Evolutionary conservation across 2,797 vertebrate genomes (phyloP).

Genomic region (Xerus rutilus): DNA sequence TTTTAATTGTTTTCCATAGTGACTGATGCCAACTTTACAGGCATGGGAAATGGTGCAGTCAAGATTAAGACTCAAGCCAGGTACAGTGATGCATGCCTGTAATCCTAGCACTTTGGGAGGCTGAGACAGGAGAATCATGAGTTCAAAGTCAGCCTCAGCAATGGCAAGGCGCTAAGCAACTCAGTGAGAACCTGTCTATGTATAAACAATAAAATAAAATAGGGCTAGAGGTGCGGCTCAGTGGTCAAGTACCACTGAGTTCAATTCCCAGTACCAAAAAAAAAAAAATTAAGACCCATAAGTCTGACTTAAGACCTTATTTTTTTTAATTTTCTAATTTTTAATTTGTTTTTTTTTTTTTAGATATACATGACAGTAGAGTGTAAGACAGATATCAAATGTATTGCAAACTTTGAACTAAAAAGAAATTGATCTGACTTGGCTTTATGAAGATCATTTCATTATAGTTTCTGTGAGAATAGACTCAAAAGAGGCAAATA

Average conservation of each 20-base stretch:
- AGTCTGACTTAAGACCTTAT: not conserved
- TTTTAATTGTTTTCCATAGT: not conserved
- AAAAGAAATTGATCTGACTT: not conserved
- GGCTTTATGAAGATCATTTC: not conserved
- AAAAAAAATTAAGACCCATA: not conserved
- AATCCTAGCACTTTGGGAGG: too few species aligned
- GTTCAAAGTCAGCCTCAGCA: too few species aligned
- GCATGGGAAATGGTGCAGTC: not conserved
- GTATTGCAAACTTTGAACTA: not conserved
- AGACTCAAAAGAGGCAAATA: not conserved
- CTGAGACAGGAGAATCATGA: too few species aligned
- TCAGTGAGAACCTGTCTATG: too few species aligned
- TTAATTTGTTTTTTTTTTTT: too few species aligned
- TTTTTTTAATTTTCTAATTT: not conserved
- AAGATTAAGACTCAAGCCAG: not conserved
- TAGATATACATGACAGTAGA: too few species aligned
- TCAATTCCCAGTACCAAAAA: too few species aligned
- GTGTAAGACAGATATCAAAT: not conserved
- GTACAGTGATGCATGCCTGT: too few species aligned
- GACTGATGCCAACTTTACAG: not conserved
- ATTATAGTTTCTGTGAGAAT: not conserved
- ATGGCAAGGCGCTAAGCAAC: too few species aligned
- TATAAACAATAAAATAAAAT: too few species aligned
- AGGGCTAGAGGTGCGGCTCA: too few species aligned
- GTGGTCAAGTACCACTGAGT: too few species aligned